phyloP scores from a whole-genome alignment of 2,797 vertebrate genomes.

The Rhynchotus rufescens region DNA sequence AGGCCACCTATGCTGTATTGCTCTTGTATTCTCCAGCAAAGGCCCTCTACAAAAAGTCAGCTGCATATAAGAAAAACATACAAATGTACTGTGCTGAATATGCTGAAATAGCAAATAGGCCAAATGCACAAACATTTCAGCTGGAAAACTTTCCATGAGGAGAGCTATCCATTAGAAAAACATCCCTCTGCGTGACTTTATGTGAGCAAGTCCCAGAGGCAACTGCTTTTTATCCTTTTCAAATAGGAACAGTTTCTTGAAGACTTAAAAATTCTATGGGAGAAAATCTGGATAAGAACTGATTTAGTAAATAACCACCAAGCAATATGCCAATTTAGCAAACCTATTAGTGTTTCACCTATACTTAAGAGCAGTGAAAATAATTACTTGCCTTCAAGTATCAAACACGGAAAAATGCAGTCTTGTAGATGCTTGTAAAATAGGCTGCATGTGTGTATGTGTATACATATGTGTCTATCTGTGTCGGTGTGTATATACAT shows the following conservation, averaged over 20 bases:
- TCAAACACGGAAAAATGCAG: neutral
- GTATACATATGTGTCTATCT: neutral
- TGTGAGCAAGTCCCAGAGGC: neutral
- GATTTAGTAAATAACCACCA: neutral
- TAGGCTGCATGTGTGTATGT: neutral
- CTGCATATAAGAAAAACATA: neutral
- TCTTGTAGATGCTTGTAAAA: neutral
- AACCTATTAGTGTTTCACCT: neutral
- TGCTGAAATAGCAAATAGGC: neutral
- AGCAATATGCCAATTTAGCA: neutral
- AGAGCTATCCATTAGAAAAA: neutral
- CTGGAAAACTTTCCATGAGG: neutral
- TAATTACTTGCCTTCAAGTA: neutral
- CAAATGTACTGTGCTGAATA: neutral
- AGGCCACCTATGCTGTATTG: neutral
- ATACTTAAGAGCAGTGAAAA: neutral
- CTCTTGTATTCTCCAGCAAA: neutral
- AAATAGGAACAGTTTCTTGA: neutral
- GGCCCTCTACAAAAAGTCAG: neutral
- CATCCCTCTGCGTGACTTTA: fast-evolving
- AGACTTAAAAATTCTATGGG: neutral
- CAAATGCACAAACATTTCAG: neutral
- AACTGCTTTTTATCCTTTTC: neutral
- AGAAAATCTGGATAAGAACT: neutral
- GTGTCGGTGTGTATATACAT: neutral